Percentiles rank a stretch among this genome's conserved stretches.
phyloP scores from a whole-genome alignment of 2,888 invertebrate species.

The Orthosia incerta region DNA sequence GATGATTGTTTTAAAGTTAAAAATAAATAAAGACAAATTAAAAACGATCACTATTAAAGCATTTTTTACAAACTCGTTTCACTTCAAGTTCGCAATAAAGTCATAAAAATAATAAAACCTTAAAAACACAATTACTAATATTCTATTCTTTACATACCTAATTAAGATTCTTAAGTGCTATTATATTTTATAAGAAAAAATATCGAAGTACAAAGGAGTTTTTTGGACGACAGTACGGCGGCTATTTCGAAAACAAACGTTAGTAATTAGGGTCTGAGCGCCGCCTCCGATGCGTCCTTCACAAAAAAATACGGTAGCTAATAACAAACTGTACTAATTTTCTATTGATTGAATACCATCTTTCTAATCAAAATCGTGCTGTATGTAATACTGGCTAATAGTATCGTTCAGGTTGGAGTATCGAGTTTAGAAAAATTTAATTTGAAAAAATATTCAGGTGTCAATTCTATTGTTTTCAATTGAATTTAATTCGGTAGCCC shows the following conservation, averaged over 20 bases:
- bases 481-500: background rate
- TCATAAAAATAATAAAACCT: constrained; percentile 35
- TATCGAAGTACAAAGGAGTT: constrained; percentile 52
- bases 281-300: constrained; percentile 69
- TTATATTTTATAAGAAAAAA: constrained; percentile 38
- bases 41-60: constrained; percentile 28
- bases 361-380: constrained; percentile 68
- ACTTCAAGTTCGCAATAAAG: constrained; percentile 26
- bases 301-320: constrained; percentile 84
- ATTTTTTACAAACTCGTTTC: constrained; percentile 34
- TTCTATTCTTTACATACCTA: constrained; percentile 36
- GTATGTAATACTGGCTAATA: constrained; percentile 48
- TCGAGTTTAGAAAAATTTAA: no score
- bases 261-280: constrained; percentile 84
- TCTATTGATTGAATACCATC: constrained; percentile 81
- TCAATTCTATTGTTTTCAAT: background rate
- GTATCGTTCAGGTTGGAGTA: background rate
- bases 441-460: no score
- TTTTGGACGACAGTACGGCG: constrained; percentile 78
- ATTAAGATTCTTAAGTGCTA: constrained; percentile 20
- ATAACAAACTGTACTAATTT: constrained; percentile 81
- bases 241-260: constrained; percentile 89
- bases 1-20: constrained; percentile 23
- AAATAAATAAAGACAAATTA: constrained; percentile 16
- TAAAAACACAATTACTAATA: constrained; percentile 36